Evolutionary conservation across 2,113 vertebrate species (phyloP).

Genomic region (Stegostoma tigrinum): DNA sequence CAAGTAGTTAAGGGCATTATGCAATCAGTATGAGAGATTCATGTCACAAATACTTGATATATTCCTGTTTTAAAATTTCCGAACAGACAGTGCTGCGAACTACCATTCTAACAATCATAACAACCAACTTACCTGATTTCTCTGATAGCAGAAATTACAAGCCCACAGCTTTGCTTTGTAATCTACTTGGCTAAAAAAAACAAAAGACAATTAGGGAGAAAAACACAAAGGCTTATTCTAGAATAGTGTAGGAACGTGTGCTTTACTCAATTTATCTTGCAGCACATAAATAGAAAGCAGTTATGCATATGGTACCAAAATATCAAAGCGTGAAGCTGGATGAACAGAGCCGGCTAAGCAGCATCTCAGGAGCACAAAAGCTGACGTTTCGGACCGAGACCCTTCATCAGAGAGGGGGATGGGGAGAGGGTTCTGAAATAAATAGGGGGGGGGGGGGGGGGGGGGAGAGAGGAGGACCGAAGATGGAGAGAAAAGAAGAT

Average conservation of each 20-base stretch:
- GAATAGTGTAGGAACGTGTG: background rate
- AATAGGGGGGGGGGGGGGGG: too few relatives aligned
- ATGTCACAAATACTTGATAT: background rate
- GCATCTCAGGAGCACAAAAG: too few relatives aligned
- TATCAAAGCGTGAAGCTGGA: too few relatives aligned
- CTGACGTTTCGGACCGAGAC: too few relatives aligned
- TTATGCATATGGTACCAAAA: background rate
- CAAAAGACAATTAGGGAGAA: constrained; percentile 28
- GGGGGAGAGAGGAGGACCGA: too few relatives aligned
- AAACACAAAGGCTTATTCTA: background rate
- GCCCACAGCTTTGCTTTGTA: constrained; percentile 97
- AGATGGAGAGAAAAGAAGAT: too few relatives aligned
- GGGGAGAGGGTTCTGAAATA: too few relatives aligned
- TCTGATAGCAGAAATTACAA: constrained; percentile 98
- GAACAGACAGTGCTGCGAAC: background rate
- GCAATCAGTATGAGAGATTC: background rate
- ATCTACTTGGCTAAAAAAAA: constrained; percentile 82
- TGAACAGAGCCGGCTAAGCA: too few relatives aligned
- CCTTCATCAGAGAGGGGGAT: too few relatives aligned
- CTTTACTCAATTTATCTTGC: background rate
- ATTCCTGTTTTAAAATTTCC: background rate
- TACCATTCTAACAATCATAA: background rate
- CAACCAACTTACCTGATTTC: constrained; percentile 79
- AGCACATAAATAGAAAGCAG: background rate
- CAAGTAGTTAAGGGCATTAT: background rate